These are phyloP conservation scores for Trisateles emortualis DNA, from an alignment of 2,888 invertebrate genomes.

Conservation along the genomic window DNA sequence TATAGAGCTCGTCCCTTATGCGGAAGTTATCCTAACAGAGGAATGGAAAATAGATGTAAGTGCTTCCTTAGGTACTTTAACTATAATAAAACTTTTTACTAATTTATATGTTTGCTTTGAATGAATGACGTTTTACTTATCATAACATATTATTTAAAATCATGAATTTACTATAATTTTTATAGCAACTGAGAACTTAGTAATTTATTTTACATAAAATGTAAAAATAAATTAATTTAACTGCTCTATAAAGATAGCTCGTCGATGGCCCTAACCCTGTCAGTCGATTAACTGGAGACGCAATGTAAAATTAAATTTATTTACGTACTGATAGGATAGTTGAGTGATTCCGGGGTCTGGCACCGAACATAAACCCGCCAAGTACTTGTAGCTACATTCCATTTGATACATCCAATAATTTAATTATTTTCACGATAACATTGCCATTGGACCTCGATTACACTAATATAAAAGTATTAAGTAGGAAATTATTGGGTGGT, in stretches of 20 bases:
- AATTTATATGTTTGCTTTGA: no score
- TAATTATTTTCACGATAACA: slow-evolving; percentile 61
- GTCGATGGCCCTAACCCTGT: slow-evolving; percentile 51
- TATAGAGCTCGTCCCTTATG: no score
- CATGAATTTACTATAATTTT: no score
- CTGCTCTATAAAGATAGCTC: slow-evolving; percentile 50
- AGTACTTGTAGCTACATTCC: slow-evolving; percentile 50
- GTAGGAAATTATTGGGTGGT: slow-evolving; percentile 40
- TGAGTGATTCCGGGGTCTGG: slow-evolving; percentile 36
- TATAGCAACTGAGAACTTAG: neutral
- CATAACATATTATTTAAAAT: no score
- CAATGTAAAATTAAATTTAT: slow-evolving; percentile 75
- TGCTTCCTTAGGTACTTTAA: no score
- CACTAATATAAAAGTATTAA: slow-evolving; percentile 45
- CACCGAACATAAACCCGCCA: slow-evolving; percentile 36
- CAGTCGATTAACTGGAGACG: slow-evolving; percentile 67
- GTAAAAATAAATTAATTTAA: slow-evolving; percentile 21
- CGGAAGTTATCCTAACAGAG: no score
- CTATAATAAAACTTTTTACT: no score
- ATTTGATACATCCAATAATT: slow-evolving; percentile 56
- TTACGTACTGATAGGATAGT: slow-evolving; percentile 66
- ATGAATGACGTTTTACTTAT: no score
- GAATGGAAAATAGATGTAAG: no score
- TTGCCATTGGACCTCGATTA: slow-evolving; percentile 29
- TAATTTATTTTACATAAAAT: neutral